Evolutionary conservation across 2,113 vertebrate species (phyloP), one percentile per base, ranked within the genome.

Genomic region (Gavialis gangeticus): DNA sequence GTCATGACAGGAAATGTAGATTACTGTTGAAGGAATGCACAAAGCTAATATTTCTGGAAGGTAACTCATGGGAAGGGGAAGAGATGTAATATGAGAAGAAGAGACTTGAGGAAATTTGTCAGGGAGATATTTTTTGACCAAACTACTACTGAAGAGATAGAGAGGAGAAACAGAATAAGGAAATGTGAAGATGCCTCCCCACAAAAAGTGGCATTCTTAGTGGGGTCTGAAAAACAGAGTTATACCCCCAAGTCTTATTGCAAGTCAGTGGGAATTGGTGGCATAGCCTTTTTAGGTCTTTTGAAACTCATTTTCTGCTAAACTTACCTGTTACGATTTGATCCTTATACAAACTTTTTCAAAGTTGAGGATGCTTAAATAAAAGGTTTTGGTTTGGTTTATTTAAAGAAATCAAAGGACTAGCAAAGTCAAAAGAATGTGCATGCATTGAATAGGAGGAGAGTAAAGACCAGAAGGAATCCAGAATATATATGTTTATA

Each of bases 1-100:
- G 78, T 12, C 24, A 13, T 0, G 4, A 67, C 22, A 69, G 89
- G 22, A 19, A 24, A 22, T 8, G 9, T 0, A 3, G 5, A 1
- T 85, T 66, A 28, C 37, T 3, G 56, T 73, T 34, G 82, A 75
- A 6, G 2, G 34, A 21, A 27, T 1, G 15, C 55, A 60, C 24
- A 1, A 0, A 75, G 37, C 12, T 22, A 6, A 73, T 8, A 59
- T 28, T 34, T 88, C 6, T 46, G 37, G 46, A 82, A 87, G 46
- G 57, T 12, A 19, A 6, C 4, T 6, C n/a, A 58, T 15, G 17
- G 37, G 18, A 34, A 56, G 11, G 10, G 21, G 34, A 82, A 62
- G 55, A 78, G 59, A 6, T 25, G 9, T 2, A 1, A 12, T 19
- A 15, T 12, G 69, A 37, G 12, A 13, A 73, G 34, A 46, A 7